Percentiles rank a stretch among this genome's conserved stretches.
Evolutionary conservation across 2,113 vertebrate genomes (phyloP).

Genomic region (Vidua macroura): DNA sequence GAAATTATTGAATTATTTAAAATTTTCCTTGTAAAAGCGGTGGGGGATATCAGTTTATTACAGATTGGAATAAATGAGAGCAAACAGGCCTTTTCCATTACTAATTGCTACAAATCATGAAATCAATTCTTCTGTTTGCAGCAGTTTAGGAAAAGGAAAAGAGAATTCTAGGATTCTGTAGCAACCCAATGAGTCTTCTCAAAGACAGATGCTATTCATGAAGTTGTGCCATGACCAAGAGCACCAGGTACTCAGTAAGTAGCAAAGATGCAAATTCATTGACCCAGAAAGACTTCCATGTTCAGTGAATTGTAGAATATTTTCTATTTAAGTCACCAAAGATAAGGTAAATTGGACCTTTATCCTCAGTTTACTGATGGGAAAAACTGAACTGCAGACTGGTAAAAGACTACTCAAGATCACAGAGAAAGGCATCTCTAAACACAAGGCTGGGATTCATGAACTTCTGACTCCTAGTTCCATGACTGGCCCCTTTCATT

Average conservation of each 20-base stretch:
- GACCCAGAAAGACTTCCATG: background rate
- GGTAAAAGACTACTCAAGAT: background rate
- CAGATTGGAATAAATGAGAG: background rate
- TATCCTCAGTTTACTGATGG: background rate
- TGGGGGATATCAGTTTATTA: background rate
- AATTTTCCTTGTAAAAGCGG: background rate
- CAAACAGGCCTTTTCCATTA: background rate
- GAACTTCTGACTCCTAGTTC: background rate
- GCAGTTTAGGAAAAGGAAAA: conserved; percentile 17
- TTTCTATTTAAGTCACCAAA: background rate
- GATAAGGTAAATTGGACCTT: background rate
- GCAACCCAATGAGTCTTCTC: background rate
- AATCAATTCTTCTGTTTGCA: conserved; percentile 38
- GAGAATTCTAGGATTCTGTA: conserved; percentile 3
- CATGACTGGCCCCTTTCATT: background rate
- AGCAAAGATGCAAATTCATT: background rate
- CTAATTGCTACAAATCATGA: conserved; percentile 42
- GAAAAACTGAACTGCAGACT: background rate
- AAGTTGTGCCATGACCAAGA: background rate
- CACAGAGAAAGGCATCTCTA: background rate
- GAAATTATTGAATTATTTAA: conserved; percentile 22
- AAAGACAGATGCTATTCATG: background rate
- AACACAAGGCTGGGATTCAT: background rate
- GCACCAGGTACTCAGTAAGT: background rate
- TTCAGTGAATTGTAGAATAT: background rate